These are phyloP conservation scores for Amblyraja radiata DNA, from an alignment of 2,797 vertebrate genomes.

Conservation along the genomic window DNA sequence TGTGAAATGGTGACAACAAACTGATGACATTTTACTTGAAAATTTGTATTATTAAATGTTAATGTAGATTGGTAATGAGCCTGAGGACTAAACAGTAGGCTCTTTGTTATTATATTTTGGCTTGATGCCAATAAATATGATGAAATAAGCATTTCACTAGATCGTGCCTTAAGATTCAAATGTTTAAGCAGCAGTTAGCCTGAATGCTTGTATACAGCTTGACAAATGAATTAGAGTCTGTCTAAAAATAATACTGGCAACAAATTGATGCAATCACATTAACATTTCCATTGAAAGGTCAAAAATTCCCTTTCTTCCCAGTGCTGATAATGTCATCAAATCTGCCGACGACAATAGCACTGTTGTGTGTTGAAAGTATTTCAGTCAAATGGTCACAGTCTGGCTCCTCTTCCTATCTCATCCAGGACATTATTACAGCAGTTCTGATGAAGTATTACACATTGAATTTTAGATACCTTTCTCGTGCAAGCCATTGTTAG, in stretches of 20 bases:
- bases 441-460: neutral
- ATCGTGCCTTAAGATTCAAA: neutral
- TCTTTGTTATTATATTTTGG: neutral
- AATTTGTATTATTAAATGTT: neutral
- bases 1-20: neutral
- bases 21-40: neutral
- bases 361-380: conserved; percentile 3
- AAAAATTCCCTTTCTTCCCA: neutral
- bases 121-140: neutral
- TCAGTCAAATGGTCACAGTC: neutral
- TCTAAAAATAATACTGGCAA: conserved; percentile 1
- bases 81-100: neutral
- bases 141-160: neutral
- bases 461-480: neutral
- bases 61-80: neutral
- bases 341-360: neutral
- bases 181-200: neutral
- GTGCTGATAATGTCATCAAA: conserved; percentile 16
- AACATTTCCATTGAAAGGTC: neutral
- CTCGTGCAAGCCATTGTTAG: neutral
- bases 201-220: neutral
- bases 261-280: conserved; percentile 3
- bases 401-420: too few relatives aligned
- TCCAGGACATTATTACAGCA: neutral
- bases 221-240: neutral